These are phyloP conservation scores for Aphodius sticticus DNA, from an alignment of 2,888 invertebrate species.

Conservation along the genomic window DNA sequence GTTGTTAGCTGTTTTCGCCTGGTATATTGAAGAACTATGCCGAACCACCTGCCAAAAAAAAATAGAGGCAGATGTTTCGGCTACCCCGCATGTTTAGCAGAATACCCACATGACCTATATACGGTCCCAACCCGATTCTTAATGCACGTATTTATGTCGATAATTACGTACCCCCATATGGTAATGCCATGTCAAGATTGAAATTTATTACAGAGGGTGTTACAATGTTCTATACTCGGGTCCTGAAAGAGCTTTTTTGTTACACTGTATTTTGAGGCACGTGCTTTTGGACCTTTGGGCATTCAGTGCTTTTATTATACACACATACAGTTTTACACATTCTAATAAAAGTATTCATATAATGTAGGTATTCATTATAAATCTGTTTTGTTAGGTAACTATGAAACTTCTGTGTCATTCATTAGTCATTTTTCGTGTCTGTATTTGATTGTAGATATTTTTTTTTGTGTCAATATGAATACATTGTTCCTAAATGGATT, in stretches of 20 bases:
- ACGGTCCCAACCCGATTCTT: slow-evolving; percentile 16
- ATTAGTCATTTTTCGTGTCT: neutral
- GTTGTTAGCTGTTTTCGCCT: neutral
- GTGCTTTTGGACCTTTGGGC: neutral
- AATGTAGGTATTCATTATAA: too few relatives aligned
- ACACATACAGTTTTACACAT: neutral
- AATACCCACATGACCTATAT: slow-evolving; percentile 16
- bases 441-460: neutral
- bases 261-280: neutral
- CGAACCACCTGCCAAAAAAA: slow-evolving; percentile 16
- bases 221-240: neutral
- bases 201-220: slow-evolving; percentile 21
- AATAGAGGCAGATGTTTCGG: slow-evolving; percentile 17
- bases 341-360: too few relatives aligned
- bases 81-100: slow-evolving; percentile 8
- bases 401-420: too few relatives aligned
- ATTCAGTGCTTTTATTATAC: neutral
- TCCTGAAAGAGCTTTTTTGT: neutral
- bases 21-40: neutral
- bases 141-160: slow-evolving; percentile 10
- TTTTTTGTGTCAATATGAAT: too few relatives aligned
- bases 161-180: slow-evolving; percentile 23
- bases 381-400: too few relatives aligned
- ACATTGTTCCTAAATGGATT: too few relatives aligned
- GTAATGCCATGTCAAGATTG: slow-evolving; percentile 18